These are phyloP conservation scores for Scaptomyza flava DNA, from an alignment of 2,888 invertebrate species.

Conservation along the genomic window DNA sequence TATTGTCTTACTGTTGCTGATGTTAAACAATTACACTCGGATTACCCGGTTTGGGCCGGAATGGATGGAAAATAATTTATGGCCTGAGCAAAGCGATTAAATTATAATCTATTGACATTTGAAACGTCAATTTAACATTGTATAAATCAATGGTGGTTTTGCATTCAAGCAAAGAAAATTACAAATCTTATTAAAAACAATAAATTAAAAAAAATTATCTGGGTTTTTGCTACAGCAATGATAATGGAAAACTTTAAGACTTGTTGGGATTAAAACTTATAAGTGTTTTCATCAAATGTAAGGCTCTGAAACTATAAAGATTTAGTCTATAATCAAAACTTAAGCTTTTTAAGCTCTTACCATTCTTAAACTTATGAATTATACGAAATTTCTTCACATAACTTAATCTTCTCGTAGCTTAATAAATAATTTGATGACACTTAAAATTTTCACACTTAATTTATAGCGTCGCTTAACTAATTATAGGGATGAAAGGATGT, in stretches of 20 bases:
- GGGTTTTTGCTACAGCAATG: too few relatives aligned
- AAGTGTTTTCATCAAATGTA: too few relatives aligned
- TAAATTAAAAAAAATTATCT: too few relatives aligned
- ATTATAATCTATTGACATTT: slow-evolving; percentile 9
- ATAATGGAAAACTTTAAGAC: not conserved
- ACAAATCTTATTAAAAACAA: too few relatives aligned
- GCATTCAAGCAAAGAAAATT: not conserved
- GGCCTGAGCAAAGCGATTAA: not conserved
- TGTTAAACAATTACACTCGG: slow-evolving; percentile 25
- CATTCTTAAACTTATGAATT: not conserved
- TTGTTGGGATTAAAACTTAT: not conserved
- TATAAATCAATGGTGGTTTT: not conserved
- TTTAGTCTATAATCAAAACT: too few relatives aligned
- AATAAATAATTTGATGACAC: slow-evolving; percentile 62
- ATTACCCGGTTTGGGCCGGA: not conserved
- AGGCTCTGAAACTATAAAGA: too few relatives aligned
- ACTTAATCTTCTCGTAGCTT: not conserved
- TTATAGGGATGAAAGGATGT: slow-evolving; percentile 41
- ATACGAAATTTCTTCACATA: not conserved
- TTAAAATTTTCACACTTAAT: slow-evolving; percentile 68
- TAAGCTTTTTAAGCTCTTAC: too few relatives aligned
- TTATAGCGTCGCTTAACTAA: slow-evolving; percentile 64
- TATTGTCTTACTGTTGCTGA: slow-evolving; percentile 39
- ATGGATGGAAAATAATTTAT: slow-evolving; percentile 8
- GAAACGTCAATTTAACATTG: not conserved